Percentiles rank a stretch among this genome's conserved stretches.
Evolutionary conservation across 1,140 invertebrate genomes (phyloP).

Genomic region (Leptinotarsa undecemlineata): DNA sequence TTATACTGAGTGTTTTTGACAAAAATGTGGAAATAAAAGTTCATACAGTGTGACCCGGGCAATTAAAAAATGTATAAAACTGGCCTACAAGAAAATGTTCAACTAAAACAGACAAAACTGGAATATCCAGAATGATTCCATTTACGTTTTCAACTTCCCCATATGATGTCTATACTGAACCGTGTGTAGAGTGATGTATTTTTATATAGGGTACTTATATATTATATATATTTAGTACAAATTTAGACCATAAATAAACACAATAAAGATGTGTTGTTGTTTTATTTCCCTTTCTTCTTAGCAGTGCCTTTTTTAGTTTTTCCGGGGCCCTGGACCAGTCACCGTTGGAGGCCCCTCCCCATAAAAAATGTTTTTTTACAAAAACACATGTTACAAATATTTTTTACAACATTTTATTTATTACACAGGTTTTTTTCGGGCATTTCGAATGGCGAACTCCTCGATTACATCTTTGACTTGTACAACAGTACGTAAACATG

Average conservation of each 20-base stretch:
- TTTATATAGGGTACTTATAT: conserved; percentile 53
- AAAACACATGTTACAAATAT: too few species aligned
- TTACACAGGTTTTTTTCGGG: too few species aligned
- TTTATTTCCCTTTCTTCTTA: background rate
- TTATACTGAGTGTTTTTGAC: background rate
- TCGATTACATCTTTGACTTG: too few species aligned
- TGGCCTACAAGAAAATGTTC: background rate
- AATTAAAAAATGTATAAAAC: background rate
- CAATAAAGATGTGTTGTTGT: background rate
- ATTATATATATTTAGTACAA: conserved; percentile 52
- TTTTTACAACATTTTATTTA: too few species aligned
- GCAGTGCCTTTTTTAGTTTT: too few species aligned
- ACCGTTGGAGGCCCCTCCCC: too few species aligned
- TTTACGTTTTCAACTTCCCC: conserved; percentile 10
- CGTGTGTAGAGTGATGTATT: conserved; percentile 54
- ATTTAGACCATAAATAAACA: conserved; percentile 43
- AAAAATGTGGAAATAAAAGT: conserved; percentile 13
- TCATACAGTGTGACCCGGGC: conserved; percentile 8
- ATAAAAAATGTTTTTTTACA: too few species aligned
- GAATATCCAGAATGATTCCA: conserved; percentile 14
- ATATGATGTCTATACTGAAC: conserved; percentile 41
- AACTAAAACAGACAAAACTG: background rate
- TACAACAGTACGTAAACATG: too few species aligned
- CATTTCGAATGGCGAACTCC: too few species aligned
- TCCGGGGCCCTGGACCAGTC: too few species aligned